Conservation (phyloP, 1,140 invertebrate genomes). For the Sesamia nonagrioides region DNA sequence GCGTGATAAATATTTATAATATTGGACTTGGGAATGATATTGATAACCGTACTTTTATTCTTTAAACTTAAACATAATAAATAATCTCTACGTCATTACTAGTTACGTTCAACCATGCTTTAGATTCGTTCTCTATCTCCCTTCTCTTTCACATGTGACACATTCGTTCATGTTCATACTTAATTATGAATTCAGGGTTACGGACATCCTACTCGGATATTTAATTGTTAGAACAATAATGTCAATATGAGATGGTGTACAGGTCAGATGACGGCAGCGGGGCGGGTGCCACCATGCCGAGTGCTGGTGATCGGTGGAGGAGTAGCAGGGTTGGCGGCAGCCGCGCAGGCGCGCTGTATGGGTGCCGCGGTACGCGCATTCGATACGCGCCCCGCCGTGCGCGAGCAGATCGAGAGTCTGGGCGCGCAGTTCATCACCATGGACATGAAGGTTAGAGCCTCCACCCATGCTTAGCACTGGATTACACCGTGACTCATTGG, state of each 20-base stretch:
- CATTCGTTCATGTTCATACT: too few relatives aligned
- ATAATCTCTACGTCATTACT: too few relatives aligned
- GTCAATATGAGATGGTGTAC: conserved; percentile 46
- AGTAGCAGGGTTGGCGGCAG: conserved; percentile 95
- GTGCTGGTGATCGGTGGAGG: conserved; percentile 96
- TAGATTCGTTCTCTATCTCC: too few relatives aligned
- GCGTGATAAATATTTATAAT: too few relatives aligned
- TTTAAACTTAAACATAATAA: too few relatives aligned
- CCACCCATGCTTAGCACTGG: not conserved
- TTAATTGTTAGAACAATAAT: not conserved
- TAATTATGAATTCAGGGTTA: too few relatives aligned
- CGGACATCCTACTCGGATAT: too few relatives aligned
- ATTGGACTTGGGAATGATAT: too few relatives aligned
- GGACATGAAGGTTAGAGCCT: conserved; percentile 89
- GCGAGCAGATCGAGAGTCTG: conserved; percentile 96
- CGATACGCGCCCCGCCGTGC: conserved; percentile 95
- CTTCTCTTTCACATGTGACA: too few relatives aligned
- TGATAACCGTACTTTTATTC: too few relatives aligned
- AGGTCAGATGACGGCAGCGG: conserved; percentile 96
- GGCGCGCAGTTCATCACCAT: conserved; percentile 96
- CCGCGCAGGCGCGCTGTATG: conserved; percentile 96
- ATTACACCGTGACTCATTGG: not conserved
- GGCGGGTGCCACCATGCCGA: conserved; percentile 95
- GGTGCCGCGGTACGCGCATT: conserved; percentile 96
- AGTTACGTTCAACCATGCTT: too few relatives aligned